These are phyloP conservation scores for Samia ricini DNA, from an alignment of 1,140 invertebrate species.

Conservation along the genomic window DNA sequence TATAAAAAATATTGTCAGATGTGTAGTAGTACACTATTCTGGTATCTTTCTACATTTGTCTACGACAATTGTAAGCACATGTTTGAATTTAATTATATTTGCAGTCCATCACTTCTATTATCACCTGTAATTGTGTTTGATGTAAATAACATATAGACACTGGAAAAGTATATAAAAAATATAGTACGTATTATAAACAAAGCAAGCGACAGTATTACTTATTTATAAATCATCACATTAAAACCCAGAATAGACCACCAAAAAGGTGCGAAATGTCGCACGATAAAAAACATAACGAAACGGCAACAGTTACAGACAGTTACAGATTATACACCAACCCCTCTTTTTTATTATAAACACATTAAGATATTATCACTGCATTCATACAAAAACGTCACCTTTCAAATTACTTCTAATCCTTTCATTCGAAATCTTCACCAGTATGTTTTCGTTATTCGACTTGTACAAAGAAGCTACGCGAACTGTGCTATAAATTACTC, in stretches of 20 bases:
- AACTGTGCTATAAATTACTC: background rate
- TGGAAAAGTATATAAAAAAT: too few species aligned
- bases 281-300: conserved; percentile 33
- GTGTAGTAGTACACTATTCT: background rate
- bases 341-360: conserved; percentile 67
- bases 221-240: too few species aligned
- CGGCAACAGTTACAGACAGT: conserved; percentile 51
- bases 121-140: too few species aligned
- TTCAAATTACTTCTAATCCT: conserved; percentile 61
- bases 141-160: too few species aligned
- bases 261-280: conserved; percentile 65
- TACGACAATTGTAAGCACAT: too few species aligned
- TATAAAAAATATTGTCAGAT: background rate
- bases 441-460: background rate
- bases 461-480: background rate
- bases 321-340: conserved; percentile 61
- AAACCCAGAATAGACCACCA: conserved; percentile 39
- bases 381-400: conserved; percentile 55
- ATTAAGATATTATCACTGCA: conserved; percentile 72
- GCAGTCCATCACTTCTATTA: too few species aligned
- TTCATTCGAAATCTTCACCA: conserved; percentile 40
- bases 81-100: too few species aligned
- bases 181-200: too few species aligned
- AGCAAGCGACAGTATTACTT: too few species aligned
- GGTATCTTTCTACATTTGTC: background rate